These are phyloP conservation scores for Crypturellus undulatus DNA, from an alignment of 2,113 vertebrate genomes.

Conservation along the genomic window DNA sequence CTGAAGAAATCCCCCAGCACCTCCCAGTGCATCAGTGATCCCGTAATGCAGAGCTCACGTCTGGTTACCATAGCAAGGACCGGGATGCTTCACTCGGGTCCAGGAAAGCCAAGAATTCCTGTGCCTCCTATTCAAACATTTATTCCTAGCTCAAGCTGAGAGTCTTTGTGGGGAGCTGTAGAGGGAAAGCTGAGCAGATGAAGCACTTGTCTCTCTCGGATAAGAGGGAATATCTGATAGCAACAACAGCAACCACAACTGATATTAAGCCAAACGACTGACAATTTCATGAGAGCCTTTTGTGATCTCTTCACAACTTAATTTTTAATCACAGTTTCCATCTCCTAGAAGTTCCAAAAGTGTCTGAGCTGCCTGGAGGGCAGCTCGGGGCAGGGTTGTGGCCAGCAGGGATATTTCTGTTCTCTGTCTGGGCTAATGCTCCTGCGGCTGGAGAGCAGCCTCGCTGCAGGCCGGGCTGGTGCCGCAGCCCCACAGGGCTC, in stretches of 20 bases:
- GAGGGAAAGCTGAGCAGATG: neutral
- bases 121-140: neutral
- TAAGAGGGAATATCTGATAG: neutral
- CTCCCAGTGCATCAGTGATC: neutral
- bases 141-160: neutral
- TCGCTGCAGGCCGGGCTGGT: no score
- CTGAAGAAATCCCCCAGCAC: constrained; percentile 1
- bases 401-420: neutral
- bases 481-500: no score
- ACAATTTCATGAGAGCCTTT: neutral
- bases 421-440: neutral
- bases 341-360: neutral
- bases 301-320: neutral
- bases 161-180: rapidly evolving
- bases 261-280: neutral
- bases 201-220: neutral
- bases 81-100: neutral
- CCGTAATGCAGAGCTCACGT: neutral
- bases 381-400: no score
- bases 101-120: neutral
- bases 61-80: neutral
- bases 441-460: neutral
- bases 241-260: neutral
- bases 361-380: no score
- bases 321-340: neutral